Conservation (phyloP, 2,797 vertebrate species). For the Helostoma temminkii region DNA sequence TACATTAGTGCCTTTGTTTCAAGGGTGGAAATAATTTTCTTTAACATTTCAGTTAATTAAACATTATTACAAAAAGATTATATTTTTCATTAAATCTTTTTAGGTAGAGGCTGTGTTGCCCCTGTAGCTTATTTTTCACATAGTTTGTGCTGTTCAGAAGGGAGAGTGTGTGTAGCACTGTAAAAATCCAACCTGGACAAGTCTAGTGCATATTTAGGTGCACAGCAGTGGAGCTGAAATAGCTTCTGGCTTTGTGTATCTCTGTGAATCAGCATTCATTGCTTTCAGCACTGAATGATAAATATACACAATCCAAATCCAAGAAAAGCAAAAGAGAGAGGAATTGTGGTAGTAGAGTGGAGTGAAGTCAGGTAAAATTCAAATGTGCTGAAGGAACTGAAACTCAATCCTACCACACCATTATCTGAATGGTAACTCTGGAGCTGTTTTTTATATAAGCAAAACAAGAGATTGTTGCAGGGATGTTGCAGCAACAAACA, state of each 20-base stretch:
- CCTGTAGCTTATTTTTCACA: slow-evolving; percentile 7
- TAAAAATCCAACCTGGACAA: slow-evolving; percentile 67
- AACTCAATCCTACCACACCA: slow-evolving; percentile 83
- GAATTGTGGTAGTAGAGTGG: slow-evolving; percentile 71
- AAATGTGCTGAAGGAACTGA: slow-evolving; percentile 82
- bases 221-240: slow-evolving; percentile 69
- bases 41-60: slow-evolving; percentile 51
- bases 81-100: slow-evolving; percentile 7
- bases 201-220: slow-evolving; percentile 56
- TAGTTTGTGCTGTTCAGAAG: slow-evolving; percentile 44
- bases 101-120: not conserved
- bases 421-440: slow-evolving; percentile 72
- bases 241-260: slow-evolving; percentile 86
- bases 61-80: slow-evolving; percentile 18
- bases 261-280: slow-evolving; percentile 84
- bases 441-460: slow-evolving; percentile 51
- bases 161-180: slow-evolving; percentile 48
- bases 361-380: slow-evolving; percentile 85
- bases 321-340: slow-evolving; percentile 70
- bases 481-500: slow-evolving; percentile 23
- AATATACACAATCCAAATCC: slow-evolving; percentile 90
- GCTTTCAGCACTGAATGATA: slow-evolving; percentile 87
- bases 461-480: slow-evolving; percentile 14
- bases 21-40: slow-evolving; percentile 28
- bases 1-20: slow-evolving; percentile 23